Percentiles rank a stretch among this genome's conserved stretches.
Evolutionary conservation across 2,113 vertebrate species (phyloP).

Genomic region (Orthonyx spaldingii): DNA sequence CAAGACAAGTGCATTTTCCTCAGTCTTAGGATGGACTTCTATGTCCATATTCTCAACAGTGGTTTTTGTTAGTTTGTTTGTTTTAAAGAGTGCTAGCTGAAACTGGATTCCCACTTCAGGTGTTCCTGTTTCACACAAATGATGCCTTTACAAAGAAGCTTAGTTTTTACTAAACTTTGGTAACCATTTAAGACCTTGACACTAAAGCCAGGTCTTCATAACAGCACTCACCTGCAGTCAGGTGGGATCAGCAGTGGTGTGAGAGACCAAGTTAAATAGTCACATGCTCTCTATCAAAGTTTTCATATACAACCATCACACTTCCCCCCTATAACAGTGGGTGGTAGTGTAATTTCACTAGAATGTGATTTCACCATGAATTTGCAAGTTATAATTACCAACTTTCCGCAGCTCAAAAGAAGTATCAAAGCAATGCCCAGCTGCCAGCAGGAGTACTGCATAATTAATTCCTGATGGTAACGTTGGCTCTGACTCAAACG

Average conservation of each 20-base stretch:
- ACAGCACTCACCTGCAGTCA: not conserved
- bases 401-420: conserved; percentile 98
- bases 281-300: not conserved
- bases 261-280: not conserved
- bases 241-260: not conserved
- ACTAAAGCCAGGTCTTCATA: not conserved
- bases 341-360: not conserved
- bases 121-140: not conserved
- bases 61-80: not conserved
- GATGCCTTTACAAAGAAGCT: not conserved
- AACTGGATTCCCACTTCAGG: not conserved
- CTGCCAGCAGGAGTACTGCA: conserved; percentile 91
- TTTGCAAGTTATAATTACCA: conserved; percentile 80
- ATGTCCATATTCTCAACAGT: not conserved
- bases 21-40: not conserved
- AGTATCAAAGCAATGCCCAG: conserved; percentile 94
- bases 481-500: conserved; percentile 96
- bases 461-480: conserved; percentile 98
- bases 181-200: not conserved
- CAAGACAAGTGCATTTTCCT: not conserved
- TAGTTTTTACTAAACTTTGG: not conserved
- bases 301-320: not conserved
- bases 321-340: not conserved
- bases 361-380: conserved; percentile 30
- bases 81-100: not conserved